phyloP scores from a whole-genome alignment of 1,140 invertebrate species.

The Cydia strobilella region DNA sequence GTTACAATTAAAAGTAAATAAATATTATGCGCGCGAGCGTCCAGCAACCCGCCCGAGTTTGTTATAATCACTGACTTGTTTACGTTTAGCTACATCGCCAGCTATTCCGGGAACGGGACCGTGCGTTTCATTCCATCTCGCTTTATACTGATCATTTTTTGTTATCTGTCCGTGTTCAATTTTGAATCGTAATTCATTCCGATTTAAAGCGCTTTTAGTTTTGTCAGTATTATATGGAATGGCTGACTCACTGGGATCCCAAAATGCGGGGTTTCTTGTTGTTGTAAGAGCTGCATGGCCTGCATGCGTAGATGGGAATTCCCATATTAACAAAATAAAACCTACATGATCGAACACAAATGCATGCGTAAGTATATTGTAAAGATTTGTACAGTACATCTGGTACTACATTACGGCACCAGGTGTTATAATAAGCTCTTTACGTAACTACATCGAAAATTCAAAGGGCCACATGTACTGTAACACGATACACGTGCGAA shows the following conservation, averaged over 20 bases:
- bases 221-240: background rate
- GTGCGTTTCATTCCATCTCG: slow-evolving; percentile 2
- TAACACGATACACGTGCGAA: no score
- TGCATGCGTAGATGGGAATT: no score
- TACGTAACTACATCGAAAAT: no score
- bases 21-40: background rate
- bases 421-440: no score
- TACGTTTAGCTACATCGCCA: background rate
- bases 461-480: no score
- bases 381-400: no score
- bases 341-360: no score
- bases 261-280: background rate
- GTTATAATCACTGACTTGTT: slow-evolving; percentile 20
- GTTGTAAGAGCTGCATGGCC: no score
- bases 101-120: slow-evolving; percentile 9
- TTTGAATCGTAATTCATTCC: background rate
- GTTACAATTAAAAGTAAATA: background rate
- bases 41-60: background rate
- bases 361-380: no score
- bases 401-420: no score
- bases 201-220: background rate
- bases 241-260: no score
- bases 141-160: background rate
- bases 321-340: no score
- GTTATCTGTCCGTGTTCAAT: background rate